Evolutionary conservation across 2,113 vertebrate species (phyloP), one percentile per base, ranked within the genome.

Genomic region (Dipodomys spectabilis): DNA sequence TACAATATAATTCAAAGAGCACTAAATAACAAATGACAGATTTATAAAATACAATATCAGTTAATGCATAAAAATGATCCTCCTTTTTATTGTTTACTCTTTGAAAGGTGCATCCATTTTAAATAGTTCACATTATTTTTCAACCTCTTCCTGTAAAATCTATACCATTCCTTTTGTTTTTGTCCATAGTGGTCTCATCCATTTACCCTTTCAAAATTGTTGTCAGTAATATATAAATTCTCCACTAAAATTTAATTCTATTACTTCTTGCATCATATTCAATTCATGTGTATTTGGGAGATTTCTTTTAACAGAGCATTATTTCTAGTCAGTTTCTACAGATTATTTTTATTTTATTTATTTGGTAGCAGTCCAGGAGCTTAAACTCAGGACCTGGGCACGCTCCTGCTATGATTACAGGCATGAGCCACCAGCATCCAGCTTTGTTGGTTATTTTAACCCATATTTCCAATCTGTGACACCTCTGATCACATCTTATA

Each of bases 61-160:
- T 86, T 45, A 7, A 82, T 83, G 23, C 32, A 62, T 87, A 6
- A 49, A 39, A 85, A 60, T 27, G 4, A 73, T 68, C 19, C 7
- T 49, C 5, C 19, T 83, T 7, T 65, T 80, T 90, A 73, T 44
- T 78, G 12, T 89, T 82, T 88, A 45, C 1, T 71, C 0, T 79
- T 75, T 69, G 65, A 93, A 75, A 89, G 65, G 3, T 86, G 8
- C 5, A 64, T 57, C 77, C 20, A 5, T 88, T 94, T 68, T 78
- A 82, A 53, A 83, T 65, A 69, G 87, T 71, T 93, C 11, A 67
- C 16, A 67, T 53, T 88, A 80, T 94, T 82, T 86, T 82, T 86
- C 74, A 22, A 65, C 10, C 7, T 90, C 27, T 75, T 12, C 1
- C 19, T 94, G 35, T 60, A 75, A 93, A 83, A 82, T 64, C 35